Evolutionary conservation across 2,113 vertebrate species (phyloP).

Genomic region (Erpornis zantholeuca): DNA sequence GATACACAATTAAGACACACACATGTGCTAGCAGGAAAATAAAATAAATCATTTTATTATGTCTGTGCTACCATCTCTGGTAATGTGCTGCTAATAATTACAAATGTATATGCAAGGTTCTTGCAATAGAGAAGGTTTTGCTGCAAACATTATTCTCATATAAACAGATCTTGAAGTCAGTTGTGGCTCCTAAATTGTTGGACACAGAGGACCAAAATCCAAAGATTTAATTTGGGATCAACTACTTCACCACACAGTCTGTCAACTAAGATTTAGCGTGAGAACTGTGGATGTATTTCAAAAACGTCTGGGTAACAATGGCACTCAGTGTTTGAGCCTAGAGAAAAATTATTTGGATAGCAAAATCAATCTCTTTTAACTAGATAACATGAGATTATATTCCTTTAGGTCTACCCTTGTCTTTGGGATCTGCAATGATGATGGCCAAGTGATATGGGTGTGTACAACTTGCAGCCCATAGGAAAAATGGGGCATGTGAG

Average conservation of each 20-base stretch:
- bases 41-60: constrained; percentile 52
- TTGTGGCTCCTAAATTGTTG: neutral
- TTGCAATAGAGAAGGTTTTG: constrained; percentile 25
- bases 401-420: neutral
- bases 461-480: neutral
- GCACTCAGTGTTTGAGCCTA: neutral
- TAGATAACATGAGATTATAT: neutral
- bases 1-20: constrained; percentile 48
- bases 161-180: neutral
- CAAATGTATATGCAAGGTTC: neutral
- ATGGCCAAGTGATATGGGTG: neutral
- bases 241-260: neutral
- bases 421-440: neutral
- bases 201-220: neutral
- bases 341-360: neutral
- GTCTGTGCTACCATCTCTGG: constrained; percentile 29
- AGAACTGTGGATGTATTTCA: neutral
- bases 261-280: neutral
- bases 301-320: accelerated
- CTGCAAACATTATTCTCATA: neutral
- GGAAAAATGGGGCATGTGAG: neutral
- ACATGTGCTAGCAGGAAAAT: constrained; percentile 32
- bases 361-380: neutral
- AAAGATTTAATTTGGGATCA: neutral
- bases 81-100: constrained; percentile 45